Evolutionary conservation across 2,888 invertebrate genomes (phyloP).

Genomic region (Lydus trimaculatus): DNA sequence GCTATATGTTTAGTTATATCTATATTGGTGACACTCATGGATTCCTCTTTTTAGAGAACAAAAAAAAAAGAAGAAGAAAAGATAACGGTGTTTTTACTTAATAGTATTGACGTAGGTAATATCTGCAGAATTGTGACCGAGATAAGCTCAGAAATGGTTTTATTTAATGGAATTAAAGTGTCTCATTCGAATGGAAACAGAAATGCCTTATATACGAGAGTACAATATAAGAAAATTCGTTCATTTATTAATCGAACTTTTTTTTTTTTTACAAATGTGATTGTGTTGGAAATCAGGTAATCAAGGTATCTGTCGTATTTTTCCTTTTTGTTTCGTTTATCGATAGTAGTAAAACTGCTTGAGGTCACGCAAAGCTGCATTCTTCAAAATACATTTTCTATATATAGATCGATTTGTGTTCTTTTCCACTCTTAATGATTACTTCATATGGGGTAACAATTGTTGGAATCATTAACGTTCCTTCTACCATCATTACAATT

Average conservation of each 20-base stretch:
- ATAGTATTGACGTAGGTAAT: background rate
- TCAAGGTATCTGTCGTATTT: background rate
- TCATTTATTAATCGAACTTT: background rate
- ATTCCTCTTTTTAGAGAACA: background rate
- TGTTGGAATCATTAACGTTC: constrained; percentile 29
- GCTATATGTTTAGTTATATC: background rate
- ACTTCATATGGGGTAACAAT: background rate
- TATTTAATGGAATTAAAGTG: background rate
- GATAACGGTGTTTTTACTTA: background rate
- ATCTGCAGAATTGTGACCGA: background rate
- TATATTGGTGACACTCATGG: background rate
- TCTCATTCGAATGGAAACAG: background rate
- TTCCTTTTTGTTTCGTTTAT: background rate
- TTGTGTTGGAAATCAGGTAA: background rate
- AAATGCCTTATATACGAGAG: background rate
- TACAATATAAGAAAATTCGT: background rate
- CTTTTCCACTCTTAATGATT: constrained; percentile 25
- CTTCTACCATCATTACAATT: constrained; percentile 27
- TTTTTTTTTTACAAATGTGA: background rate
- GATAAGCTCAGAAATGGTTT: background rate
- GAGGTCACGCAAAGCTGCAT: constrained; percentile 27
- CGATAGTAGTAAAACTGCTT: constrained; percentile 26
- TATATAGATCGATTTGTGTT: constrained; percentile 27
- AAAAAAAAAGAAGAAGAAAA: background rate
- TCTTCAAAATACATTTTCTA: constrained; percentile 27